A percentile compares a stretch with the other conserved stretches of the same genome.
Evolutionary conservation across 2,888 invertebrate genomes (phyloP).

Genomic region (Xestia xanthographa): DNA sequence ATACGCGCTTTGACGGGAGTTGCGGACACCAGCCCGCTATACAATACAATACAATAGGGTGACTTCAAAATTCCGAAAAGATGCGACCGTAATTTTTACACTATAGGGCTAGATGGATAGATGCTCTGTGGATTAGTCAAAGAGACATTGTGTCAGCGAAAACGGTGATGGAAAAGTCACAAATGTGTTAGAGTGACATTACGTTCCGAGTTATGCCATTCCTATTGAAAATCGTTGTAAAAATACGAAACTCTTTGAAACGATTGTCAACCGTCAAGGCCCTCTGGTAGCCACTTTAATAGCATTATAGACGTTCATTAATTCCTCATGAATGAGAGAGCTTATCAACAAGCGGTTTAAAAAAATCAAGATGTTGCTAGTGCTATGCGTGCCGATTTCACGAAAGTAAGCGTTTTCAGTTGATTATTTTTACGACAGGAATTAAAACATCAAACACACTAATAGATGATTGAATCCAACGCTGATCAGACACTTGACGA

Average conservation of each 20-base stretch:
- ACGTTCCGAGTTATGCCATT: neutral
- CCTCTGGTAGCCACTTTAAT: neutral
- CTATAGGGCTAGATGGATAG: too few relatives aligned
- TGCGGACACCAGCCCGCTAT: too few relatives aligned
- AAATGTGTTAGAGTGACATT: neutral
- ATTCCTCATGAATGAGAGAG: neutral
- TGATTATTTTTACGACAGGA: constrained; percentile 18
- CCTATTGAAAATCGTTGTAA: neutral
- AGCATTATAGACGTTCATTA: neutral
- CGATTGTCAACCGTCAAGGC: neutral
- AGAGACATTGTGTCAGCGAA: neutral
- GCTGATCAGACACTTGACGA: constrained; percentile 14
- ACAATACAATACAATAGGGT: too few relatives aligned
- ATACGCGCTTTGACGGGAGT: too few relatives aligned
- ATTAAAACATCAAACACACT: constrained; percentile 34
- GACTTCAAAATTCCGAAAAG: neutral
- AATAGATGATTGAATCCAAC: constrained; percentile 21
- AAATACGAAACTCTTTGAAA: neutral
- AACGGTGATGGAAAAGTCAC: neutral
- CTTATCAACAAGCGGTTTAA: too few relatives aligned
- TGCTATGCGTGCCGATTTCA: constrained; percentile 3
- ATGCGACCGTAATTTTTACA: neutral
- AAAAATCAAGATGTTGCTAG: neutral
- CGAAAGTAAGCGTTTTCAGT: neutral
- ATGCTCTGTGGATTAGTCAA: too few relatives aligned